Evolutionary conservation across 2,888 invertebrate genomes (phyloP), one percentile per base, ranked within the genome.

Genomic region (Belgica antarctica): DNA sequence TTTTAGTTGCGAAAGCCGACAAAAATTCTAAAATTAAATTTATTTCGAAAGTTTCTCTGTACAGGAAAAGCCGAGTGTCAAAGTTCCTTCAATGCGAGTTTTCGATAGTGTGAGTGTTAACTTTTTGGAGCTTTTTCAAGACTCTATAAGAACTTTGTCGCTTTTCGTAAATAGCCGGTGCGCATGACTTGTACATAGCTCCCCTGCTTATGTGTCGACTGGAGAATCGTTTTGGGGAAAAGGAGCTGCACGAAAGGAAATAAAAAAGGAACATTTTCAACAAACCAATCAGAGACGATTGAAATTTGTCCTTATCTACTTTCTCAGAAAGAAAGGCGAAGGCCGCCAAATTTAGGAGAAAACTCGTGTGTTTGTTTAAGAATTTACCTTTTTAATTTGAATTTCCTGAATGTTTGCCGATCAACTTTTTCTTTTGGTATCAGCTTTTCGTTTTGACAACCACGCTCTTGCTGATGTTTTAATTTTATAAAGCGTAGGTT

Each of bases 281-380:
- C 47, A 34, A 65, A 31, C 68, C 68, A 68, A 68, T 68, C 68
- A 68, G 52, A 46, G 68, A 68, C 68, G 68, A 34, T 12, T 2
- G 10, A 68, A 52, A n/a, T 34, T 46, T 68, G 31, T 57, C 19
- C 47, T 65, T 65, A 41, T 65, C 65, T 65, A 52, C 52, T 52
- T 31, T 52, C 52, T 52, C 3, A 52, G 22, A 52, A 52, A 22
- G 52, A 41, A 41, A 41, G 41, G 41, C n/a, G n/a, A n/a, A n/a
- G n/a, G n/a, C n/a, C n/a, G n/a, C n/a, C n/a, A n/a, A n/a, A n/a
- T n/a, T n/a, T n/a, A n/a, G n/a, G n/a, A n/a, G n/a, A n/a, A n/a
- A n/a, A n/a, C n/a, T n/a, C n/a, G n/a, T n/a, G n/a, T n/a, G n/a
- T n/a, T n/a, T n/a, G n/a, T n/a, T n/a, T n/a, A n/a, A n/a, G n/a